phyloP scores from a whole-genome alignment of 37 sponge, comb jelly and placozoan species.

The Theonella swinhoei region DNA sequence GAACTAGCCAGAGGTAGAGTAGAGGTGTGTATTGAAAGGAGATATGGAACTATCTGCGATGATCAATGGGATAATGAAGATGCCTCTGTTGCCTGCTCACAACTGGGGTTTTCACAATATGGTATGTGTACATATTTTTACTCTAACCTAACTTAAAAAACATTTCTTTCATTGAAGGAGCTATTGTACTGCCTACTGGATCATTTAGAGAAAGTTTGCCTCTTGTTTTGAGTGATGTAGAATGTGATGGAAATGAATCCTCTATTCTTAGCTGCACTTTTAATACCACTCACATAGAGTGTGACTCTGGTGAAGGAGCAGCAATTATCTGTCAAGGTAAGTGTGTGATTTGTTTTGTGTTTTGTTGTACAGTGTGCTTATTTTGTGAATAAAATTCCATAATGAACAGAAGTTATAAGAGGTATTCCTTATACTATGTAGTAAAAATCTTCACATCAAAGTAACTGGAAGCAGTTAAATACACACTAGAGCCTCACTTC shows the following conservation, averaged over 20 bases:
- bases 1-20: conserved; percentile 31
- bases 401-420: no score
- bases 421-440: no score
- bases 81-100: conserved; percentile 39
- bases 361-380: no score
- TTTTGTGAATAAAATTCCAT: no score
- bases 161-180: conserved; percentile 24
- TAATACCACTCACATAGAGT: no score
- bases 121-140: background rate
- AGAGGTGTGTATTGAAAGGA: conserved; percentile 27
- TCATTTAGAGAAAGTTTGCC: background rate
- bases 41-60: conserved; percentile 29
- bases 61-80: conserved; percentile 20
- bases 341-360: no score
- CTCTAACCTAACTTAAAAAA: no score
- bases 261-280: background rate
- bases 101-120: conserved; percentile 36
- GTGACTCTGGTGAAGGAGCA: no score
- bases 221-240: background rate
- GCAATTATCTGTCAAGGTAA: no score
- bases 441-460: no score
- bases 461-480: no score
- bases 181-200: conserved; percentile 8
- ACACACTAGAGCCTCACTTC: no score
- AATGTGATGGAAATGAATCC: conserved; percentile 16